Conservation (phyloP, 2,888 invertebrate genomes). For the Leptogaster cylindrica region DNA sequence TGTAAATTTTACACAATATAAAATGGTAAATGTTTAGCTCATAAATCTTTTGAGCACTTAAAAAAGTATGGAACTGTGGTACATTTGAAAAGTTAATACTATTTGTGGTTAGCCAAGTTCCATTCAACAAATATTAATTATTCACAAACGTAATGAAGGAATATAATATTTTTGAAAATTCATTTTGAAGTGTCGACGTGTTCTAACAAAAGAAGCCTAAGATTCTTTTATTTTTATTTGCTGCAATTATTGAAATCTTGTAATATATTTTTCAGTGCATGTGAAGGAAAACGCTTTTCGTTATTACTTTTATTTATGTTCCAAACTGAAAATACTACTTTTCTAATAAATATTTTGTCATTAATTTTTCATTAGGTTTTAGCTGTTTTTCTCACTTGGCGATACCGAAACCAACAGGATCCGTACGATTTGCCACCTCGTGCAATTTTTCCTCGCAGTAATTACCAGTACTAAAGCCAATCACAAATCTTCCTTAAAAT, state of each 20-base stretch:
- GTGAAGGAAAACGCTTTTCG: too few relatives aligned
- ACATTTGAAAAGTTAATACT: too few relatives aligned
- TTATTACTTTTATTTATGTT: not conserved
- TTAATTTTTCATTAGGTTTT: slow-evolving; percentile 67
- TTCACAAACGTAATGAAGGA: too few relatives aligned
- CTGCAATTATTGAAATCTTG: not conserved
- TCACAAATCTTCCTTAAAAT: not conserved
- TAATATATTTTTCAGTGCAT: not conserved
- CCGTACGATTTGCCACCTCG: slow-evolving; percentile 76
- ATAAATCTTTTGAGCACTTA: too few relatives aligned
- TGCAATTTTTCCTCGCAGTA: slow-evolving; percentile 70
- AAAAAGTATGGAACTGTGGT: too few relatives aligned
- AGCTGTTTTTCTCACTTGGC: slow-evolving; percentile 80
- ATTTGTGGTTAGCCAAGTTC: too few relatives aligned
- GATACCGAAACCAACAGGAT: slow-evolving; percentile 81
- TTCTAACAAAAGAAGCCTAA: not conserved
- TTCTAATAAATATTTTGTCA: not conserved
- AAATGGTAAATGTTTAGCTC: too few relatives aligned
- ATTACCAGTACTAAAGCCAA: slow-evolving; percentile 57
- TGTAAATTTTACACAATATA: too few relatives aligned
- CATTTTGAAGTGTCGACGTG: not conserved
- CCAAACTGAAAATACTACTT: not conserved
- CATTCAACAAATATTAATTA: too few relatives aligned
- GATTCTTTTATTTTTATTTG: not conserved
- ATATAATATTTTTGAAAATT: too few relatives aligned